These are phyloP conservation scores for Pogonomyrmex californicus DNA, from an alignment of 1,140 invertebrate genomes.

Conservation along the genomic window DNA sequence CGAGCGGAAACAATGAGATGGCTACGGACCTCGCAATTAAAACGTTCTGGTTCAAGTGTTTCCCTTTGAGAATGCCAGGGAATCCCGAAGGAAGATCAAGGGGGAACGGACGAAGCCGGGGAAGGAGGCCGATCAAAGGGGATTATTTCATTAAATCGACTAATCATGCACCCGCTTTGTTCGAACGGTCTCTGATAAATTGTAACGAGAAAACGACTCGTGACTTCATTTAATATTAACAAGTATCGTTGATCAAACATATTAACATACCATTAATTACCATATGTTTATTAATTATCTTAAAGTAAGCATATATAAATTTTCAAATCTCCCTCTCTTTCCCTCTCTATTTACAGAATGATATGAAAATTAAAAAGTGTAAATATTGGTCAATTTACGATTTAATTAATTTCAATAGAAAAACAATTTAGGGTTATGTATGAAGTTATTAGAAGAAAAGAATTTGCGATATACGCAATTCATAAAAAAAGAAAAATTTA, in stretches of 20 bases:
- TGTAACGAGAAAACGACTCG: conserved; percentile 39
- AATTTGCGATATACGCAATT: background rate
- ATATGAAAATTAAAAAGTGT: too few species aligned
- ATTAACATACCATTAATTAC: background rate
- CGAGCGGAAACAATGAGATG: conserved; percentile 84
- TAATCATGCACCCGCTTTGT: conserved; percentile 81
- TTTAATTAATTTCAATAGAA: background rate
- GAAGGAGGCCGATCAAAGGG: conserved; percentile 83
- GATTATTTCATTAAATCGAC: conserved; percentile 86
- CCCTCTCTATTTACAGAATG: background rate
- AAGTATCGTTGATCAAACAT: conserved; percentile 15
- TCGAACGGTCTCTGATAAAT: conserved; percentile 63
- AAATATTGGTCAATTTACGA: background rate
- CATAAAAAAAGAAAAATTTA: background rate
- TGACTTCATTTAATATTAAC: conserved; percentile 39
- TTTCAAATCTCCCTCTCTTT: background rate
- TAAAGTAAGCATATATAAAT: background rate
- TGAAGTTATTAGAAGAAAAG: background rate
- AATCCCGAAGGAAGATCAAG: conserved; percentile 76
- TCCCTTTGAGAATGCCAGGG: conserved; percentile 81
- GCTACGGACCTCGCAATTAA: conserved; percentile 83
- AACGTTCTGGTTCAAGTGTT: conserved; percentile 85
- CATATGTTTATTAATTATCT: background rate
- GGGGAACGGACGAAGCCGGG: conserved; percentile 70
- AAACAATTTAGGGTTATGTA: background rate